Conservation (phyloP, 2,113 vertebrate species). For the Pluvianellus socialis region DNA sequence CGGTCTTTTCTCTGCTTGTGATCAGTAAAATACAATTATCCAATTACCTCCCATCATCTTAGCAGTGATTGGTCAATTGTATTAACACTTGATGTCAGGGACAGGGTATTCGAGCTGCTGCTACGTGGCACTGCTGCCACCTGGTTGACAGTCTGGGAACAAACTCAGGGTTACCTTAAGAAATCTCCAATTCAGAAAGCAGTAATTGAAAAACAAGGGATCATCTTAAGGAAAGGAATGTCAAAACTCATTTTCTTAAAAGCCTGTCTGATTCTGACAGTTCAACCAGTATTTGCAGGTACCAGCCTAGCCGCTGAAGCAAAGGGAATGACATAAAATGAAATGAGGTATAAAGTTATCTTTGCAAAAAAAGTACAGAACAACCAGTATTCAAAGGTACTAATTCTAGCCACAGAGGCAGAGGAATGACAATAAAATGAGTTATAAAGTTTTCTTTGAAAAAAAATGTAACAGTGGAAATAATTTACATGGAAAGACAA, state of each 20-base stretch:
- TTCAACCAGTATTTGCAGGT: background rate
- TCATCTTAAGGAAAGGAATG: conserved; percentile 10
- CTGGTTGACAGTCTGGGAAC: conserved; percentile 74
- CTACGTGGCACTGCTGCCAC: conserved; percentile 87
- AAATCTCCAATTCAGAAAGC: background rate
- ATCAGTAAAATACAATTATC: conserved; percentile 85
- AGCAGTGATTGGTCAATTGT: conserved; percentile 83
- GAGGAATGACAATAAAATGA: background rate
- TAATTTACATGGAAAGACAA: background rate
- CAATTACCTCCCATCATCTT: conserved; percentile 85
- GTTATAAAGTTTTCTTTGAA: background rate
- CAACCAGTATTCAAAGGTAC: background rate
- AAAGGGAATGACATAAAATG: background rate
- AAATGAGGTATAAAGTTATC: background rate
- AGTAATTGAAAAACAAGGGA: conserved; percentile 19
- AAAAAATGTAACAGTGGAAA: background rate
- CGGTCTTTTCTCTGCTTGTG: conserved; percentile 68
- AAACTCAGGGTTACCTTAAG: background rate
- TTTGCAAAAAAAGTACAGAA: background rate
- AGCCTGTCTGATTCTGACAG: conserved; percentile 32
- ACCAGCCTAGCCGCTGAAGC: background rate
- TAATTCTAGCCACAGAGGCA: background rate
- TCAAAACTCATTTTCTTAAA: conserved; percentile 63
- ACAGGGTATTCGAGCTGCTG: background rate
- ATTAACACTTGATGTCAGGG: conserved; percentile 82